phyloP scores from a whole-genome alignment of 2,797 vertebrate genomes.

The Gobionotothen gibberifrons region DNA sequence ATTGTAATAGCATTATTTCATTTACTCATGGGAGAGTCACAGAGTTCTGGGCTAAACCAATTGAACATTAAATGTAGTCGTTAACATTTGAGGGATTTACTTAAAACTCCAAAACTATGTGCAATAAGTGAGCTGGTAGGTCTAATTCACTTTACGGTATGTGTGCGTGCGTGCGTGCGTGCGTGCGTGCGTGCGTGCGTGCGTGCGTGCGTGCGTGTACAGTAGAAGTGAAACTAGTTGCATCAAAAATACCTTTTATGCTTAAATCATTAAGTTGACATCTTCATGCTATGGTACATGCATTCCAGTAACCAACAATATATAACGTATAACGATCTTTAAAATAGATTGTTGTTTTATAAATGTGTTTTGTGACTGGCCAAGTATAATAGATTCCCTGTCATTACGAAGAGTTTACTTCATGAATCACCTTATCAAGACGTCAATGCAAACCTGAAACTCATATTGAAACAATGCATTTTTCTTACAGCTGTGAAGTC shows the following conservation, averaged over 20 bases:
- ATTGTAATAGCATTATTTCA: constrained; percentile 20
- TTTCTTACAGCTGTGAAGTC: background rate
- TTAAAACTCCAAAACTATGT: too few relatives aligned
- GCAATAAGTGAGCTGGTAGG: background rate
- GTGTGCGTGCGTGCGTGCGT: too few relatives aligned
- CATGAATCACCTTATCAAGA: background rate
- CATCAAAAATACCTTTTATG: background rate
- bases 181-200: too few relatives aligned
- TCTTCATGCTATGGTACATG: background rate
- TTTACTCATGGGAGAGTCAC: background rate
- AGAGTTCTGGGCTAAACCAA: constrained; percentile 2
- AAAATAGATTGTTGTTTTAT: too few relatives aligned
- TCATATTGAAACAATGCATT: background rate
- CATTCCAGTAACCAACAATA: background rate
- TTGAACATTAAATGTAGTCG: background rate
- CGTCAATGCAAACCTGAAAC: background rate
- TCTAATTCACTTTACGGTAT: background rate
- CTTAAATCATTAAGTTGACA: background rate
- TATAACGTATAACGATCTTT: too few relatives aligned
- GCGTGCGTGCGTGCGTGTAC: too few relatives aligned
- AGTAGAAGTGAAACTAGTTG: background rate
- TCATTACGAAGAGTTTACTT: constrained; percentile 2
- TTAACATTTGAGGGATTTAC: background rate
- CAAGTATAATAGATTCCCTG: background rate
- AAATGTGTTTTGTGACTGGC: background rate